These are phyloP conservation scores for Falcunculus frontatus DNA, from an alignment of 2,113 vertebrate species.

Conservation along the genomic window DNA sequence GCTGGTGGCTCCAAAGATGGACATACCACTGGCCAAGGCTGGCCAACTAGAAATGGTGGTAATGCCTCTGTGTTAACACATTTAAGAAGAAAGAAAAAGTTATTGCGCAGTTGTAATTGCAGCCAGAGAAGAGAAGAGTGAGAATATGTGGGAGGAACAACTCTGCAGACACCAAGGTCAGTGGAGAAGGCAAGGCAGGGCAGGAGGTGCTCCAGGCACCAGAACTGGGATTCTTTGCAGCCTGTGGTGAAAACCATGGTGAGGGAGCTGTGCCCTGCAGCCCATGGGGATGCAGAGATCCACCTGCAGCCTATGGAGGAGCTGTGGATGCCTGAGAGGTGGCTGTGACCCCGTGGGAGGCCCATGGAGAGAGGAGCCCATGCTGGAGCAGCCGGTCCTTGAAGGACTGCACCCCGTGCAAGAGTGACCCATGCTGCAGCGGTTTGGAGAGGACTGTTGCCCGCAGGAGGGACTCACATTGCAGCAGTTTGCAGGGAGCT, in stretches of 20 bases:
- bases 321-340: not conserved
- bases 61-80: not conserved
- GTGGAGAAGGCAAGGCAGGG: too few relatives aligned
- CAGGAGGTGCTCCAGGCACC: not conserved
- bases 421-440: not conserved
- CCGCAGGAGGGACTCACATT: not conserved
- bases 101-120: not conserved
- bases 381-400: not conserved
- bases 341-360: not conserved
- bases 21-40: not conserved
- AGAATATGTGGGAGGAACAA: not conserved
- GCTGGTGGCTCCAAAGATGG: not conserved
- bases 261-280: not conserved
- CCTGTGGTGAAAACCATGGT: rapidly evolving
- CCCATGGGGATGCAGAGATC: not conserved
- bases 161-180: not conserved
- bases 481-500: not conserved
- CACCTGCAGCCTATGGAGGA: not conserved
- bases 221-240: not conserved
- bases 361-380: not conserved
- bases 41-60: not conserved
- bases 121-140: not conserved
- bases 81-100: not conserved
- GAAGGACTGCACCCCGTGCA: too few relatives aligned
- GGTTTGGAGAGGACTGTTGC: too few relatives aligned